These are phyloP conservation scores for Exocentrus adspersus DNA, from an alignment of 2,888 invertebrate species.

Conservation along the genomic window DNA sequence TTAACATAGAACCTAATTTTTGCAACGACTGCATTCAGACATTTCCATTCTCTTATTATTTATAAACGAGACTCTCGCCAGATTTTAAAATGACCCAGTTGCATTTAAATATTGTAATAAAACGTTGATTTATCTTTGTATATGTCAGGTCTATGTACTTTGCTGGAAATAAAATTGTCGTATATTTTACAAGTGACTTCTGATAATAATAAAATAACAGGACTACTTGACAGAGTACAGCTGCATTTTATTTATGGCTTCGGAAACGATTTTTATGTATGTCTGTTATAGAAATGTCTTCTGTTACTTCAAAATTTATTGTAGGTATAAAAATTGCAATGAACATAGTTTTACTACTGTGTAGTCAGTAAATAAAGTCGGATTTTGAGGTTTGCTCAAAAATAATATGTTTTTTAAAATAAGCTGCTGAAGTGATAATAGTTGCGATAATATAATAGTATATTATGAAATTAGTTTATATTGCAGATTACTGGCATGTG, in stretches of 20 bases:
- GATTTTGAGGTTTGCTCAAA: too few species aligned
- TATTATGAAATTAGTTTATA: too few species aligned
- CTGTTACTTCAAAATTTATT: background rate
- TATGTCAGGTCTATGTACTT: constrained; percentile 28
- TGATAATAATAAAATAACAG: constrained; percentile 20
- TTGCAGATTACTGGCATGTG: too few species aligned
- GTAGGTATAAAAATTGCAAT: background rate
- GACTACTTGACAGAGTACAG: background rate
- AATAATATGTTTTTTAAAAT: too few species aligned
- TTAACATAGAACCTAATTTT: constrained; percentile 17
- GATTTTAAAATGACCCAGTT: constrained; percentile 16
- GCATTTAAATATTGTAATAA: constrained; percentile 43
- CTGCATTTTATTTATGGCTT: constrained; percentile 10
- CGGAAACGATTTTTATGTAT: background rate
- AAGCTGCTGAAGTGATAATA: too few species aligned
- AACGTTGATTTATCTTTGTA: constrained; percentile 39
- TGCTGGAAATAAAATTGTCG: constrained; percentile 10
- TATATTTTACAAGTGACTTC: constrained; percentile 13
- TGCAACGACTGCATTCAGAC: constrained; percentile 11
- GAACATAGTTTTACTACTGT: too few species aligned
- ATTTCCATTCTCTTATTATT: constrained; percentile 19
- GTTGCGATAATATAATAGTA: too few species aligned
- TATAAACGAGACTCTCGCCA: constrained; percentile 10
- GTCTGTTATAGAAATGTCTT: background rate
- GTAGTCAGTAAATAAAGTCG: too few species aligned